phyloP scores from a whole-genome alignment of 1,140 invertebrate species.

The Drosophila repletoides region DNA sequence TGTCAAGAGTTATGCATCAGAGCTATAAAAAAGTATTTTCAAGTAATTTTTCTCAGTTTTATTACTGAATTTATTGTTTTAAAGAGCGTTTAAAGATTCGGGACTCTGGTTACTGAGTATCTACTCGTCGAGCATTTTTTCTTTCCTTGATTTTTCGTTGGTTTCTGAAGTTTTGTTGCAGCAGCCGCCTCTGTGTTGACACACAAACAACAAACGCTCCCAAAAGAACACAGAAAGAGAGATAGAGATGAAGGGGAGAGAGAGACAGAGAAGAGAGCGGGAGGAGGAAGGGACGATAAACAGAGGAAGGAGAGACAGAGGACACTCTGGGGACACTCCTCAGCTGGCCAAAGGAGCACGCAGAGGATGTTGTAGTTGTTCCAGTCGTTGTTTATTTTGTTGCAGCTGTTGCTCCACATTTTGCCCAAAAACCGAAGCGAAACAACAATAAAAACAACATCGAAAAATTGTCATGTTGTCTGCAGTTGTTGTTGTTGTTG shows the following conservation, averaged over 20 bases:
- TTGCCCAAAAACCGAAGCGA: no score
- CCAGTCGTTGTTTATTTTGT: slow-evolving; percentile 34
- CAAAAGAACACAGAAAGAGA: slow-evolving; percentile 33
- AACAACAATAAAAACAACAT: slow-evolving; percentile 35
- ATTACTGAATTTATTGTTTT: no score
- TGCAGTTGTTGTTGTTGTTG: slow-evolving; percentile 15
- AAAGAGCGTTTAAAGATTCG: no score
- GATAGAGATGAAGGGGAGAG: neutral
- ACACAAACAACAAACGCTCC: slow-evolving; percentile 62
- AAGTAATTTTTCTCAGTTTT: slow-evolving; percentile 3
- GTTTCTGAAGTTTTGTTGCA: slow-evolving; percentile 30
- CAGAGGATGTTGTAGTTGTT: slow-evolving; percentile 42
- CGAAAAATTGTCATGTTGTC: slow-evolving; percentile 20
- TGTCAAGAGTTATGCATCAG: no score
- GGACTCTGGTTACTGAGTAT: no score
- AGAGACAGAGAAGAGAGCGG: neutral
- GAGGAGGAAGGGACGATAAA: neutral
- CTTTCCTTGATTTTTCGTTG: slow-evolving; percentile 32
- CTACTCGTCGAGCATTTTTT: slow-evolving; percentile 19
- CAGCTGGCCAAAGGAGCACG: slow-evolving; percentile 30
- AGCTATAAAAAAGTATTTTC: no score
- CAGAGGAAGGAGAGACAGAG: neutral
- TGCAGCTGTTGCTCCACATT: slow-evolving; percentile 5
- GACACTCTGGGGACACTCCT: neutral
- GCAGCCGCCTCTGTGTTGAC: slow-evolving; percentile 49